A percentile compares a stretch with the other conserved stretches of the same genome.
phyloP scores from a whole-genome alignment of 2,888 invertebrate species.

The Agrochola lota region DNA sequence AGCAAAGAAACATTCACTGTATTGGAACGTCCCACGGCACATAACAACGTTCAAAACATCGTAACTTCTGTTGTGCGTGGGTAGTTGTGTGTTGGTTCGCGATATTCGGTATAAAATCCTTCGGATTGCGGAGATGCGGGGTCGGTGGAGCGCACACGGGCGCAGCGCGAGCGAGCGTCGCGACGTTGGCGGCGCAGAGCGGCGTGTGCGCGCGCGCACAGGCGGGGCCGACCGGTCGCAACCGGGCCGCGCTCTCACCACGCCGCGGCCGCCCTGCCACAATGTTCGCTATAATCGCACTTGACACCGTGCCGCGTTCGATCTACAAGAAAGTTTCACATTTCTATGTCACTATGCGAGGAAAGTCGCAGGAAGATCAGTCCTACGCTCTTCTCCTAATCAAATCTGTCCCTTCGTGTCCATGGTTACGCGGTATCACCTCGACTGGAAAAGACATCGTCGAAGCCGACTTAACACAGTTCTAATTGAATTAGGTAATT shows the following conservation, averaged over 20 bases:
- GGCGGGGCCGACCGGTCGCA: conserved; percentile 90
- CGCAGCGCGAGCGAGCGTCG: conserved; percentile 85
- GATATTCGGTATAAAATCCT: conserved; percentile 74
- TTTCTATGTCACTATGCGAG: conserved; percentile 84
- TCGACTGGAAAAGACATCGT: conserved; percentile 65
- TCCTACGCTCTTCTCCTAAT: conserved; percentile 51
- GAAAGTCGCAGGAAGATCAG: conserved; percentile 73
- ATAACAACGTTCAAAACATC: conserved; percentile 79
- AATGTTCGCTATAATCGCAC: conserved; percentile 87
- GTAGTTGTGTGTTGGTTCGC: conserved; percentile 62
- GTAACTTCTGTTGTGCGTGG: conserved; percentile 73
- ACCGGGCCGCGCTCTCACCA: conserved; percentile 89
- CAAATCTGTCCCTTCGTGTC: conserved; percentile 50
- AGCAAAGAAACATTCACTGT: conserved; percentile 73
- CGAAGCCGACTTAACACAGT: conserved; percentile 77
- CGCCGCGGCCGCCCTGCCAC: conserved; percentile 81
- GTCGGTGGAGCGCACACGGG: conserved; percentile 79
- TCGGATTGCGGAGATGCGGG: conserved; percentile 72
- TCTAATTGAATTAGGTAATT: conserved; percentile 87
- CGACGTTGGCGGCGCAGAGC: conserved; percentile 88
- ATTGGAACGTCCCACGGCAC: conserved; percentile 73
- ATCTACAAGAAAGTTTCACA: conserved; percentile 89
- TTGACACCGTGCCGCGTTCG: conserved; percentile 87
- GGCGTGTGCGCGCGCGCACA: conserved; percentile 83
- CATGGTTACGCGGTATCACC: conserved; percentile 51